Conservation (phyloP, 2,797 vertebrate genomes). For the Phyllotis vaccarum region DNA sequence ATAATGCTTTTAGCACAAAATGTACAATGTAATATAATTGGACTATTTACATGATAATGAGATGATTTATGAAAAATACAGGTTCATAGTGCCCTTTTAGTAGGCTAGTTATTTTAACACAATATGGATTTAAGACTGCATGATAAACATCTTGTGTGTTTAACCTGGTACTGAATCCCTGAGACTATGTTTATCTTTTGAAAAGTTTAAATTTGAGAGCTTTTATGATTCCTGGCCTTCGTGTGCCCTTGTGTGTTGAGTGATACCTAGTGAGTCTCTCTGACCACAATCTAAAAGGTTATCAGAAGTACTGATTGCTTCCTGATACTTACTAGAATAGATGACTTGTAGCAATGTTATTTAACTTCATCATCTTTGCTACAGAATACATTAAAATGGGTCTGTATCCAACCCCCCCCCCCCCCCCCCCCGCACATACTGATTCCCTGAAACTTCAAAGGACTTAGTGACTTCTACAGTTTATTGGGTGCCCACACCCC, state of each 20-base stretch:
- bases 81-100: constrained; percentile 23
- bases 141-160: constrained; percentile 30
- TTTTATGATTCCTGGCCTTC: background rate
- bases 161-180: background rate
- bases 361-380: constrained; percentile 29
- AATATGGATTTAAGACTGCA: constrained; percentile 38
- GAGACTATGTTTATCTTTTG: constrained; percentile 6
- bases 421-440: background rate
- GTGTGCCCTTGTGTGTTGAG: background rate
- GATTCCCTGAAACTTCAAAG: background rate
- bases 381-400: background rate
- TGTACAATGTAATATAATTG: constrained; percentile 31
- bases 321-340: background rate
- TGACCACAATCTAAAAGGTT: background rate
- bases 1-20: constrained; percentile 34
- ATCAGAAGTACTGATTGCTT: background rate
- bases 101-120: constrained; percentile 20
- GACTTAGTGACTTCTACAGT: background rate
- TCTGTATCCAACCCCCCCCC: constrained; percentile 34
- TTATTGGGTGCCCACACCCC: background rate
- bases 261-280: background rate
- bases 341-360: constrained; percentile 6
- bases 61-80: constrained; percentile 48
- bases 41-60: constrained; percentile 51
- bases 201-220: constrained; percentile 27